phyloP scores from a whole-genome alignment of 2,113 vertebrate species.

The Oryzias curvinotus region DNA sequence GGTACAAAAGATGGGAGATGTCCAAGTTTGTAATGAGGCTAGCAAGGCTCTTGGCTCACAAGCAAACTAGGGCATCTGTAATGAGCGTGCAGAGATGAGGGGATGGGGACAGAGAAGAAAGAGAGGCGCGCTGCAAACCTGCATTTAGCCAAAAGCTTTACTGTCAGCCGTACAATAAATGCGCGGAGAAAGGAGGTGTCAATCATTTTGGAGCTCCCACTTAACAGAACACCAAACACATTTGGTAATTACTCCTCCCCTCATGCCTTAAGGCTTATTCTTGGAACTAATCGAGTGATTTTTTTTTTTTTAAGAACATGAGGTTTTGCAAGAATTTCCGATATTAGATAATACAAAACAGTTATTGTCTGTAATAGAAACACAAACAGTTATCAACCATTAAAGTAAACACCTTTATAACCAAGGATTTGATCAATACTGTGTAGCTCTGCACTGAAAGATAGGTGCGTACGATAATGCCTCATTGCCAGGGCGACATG shows the following conservation, averaged over 20 bases:
- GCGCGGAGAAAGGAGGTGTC: conserved; percentile 8
- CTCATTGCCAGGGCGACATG: conserved; percentile 2
- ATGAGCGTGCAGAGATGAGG: conserved; percentile 54
- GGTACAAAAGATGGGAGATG: conserved; percentile 69
- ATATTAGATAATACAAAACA: not conserved
- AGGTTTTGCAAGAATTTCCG: not conserved
- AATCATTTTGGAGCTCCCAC: conserved; percentile 13
- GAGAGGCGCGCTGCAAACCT: conserved; percentile 29
- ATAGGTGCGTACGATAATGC: not conserved
- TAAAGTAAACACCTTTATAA: not conserved
- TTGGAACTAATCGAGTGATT: conserved; percentile 1
- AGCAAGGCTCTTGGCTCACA: conserved; percentile 62
- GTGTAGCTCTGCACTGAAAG: not conserved
- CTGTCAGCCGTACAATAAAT: conserved; percentile 33
- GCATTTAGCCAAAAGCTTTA: conserved; percentile 29
- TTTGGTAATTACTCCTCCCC: conserved; percentile 1
- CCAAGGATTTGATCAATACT: not conserved
- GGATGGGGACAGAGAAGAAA: conserved; percentile 24
- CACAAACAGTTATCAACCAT: not conserved
- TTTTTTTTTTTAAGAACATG: conserved; percentile 16
- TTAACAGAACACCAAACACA: conserved; percentile 22
- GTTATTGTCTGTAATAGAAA: not conserved
- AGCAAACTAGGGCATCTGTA: conserved; percentile 73
- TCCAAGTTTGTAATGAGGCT: conserved; percentile 74
- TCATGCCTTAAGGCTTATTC: not conserved